These are phyloP conservation scores for Himalopsyche japonica DNA, from an alignment of 2,888 invertebrate species.

Conservation along the genomic window DNA sequence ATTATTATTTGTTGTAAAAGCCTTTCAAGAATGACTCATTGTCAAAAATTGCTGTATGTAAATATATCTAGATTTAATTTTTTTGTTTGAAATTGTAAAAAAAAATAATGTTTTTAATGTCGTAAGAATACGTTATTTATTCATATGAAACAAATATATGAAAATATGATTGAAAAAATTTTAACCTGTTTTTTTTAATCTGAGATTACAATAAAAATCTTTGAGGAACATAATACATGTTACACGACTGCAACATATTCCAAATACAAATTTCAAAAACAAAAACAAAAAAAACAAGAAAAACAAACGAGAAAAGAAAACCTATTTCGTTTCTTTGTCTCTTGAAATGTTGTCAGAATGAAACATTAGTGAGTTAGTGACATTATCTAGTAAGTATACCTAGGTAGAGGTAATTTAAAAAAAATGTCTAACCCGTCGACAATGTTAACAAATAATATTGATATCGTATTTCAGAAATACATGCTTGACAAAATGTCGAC, in stretches of 20 bases:
- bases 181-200: too few species aligned
- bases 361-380: background rate
- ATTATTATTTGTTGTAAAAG: too few species aligned
- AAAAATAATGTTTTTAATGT: too few species aligned
- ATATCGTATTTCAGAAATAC: slow-evolving; percentile 30
- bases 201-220: background rate
- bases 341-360: background rate
- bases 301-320: background rate
- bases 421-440: background rate
- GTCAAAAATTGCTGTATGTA: too few species aligned
- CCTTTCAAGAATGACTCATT: too few species aligned
- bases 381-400: background rate
- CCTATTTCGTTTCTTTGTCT: background rate
- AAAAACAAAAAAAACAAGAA: background rate
- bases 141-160: too few species aligned
- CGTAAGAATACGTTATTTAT: too few species aligned
- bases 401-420: background rate
- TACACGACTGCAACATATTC: background rate
- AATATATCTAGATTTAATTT: too few species aligned
- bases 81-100: too few species aligned
- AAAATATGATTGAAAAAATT: too few species aligned
- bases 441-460: slow-evolving; percentile 28
- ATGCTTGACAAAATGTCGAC: slow-evolving; percentile 32
- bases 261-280: background rate
- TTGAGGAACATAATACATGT: background rate